Percentiles rank a stretch among this genome's conserved stretches.
These are phyloP conservation scores for Polietes domitor DNA, from an alignment of 2,888 invertebrate species.

Conservation along the genomic window DNA sequence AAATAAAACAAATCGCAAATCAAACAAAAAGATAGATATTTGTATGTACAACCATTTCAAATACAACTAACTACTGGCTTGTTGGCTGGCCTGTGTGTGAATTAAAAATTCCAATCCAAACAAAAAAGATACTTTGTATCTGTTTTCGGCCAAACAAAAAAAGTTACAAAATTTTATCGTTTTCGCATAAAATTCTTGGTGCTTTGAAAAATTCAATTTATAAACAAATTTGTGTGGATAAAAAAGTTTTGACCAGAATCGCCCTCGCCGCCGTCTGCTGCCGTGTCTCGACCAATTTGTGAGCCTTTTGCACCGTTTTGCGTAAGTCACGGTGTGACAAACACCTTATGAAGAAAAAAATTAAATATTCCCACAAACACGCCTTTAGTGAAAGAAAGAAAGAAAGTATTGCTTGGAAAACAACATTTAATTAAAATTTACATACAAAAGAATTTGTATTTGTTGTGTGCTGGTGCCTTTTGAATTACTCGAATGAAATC, in stretches of 20 bases:
- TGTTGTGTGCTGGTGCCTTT: no score
- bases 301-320: background rate
- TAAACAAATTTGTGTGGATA: background rate
- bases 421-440: background rate
- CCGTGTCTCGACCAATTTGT: background rate
- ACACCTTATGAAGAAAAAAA: background rate
- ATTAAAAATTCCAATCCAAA: background rate
- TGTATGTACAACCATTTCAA: no score
- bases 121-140: background rate
- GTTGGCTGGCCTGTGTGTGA: background rate
- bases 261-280: no score
- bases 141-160: background rate
- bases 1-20: slow-evolving; percentile 16
- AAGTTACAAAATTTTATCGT: slow-evolving; percentile 1
- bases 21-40: background rate
- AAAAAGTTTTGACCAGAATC: no score
- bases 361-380: no score
- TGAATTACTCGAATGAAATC: background rate
- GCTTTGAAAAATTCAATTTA: background rate
- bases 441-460: no score
- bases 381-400: background rate
- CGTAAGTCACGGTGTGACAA: background rate
- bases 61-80: no score
- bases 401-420: no score
- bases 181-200: background rate